phyloP scores from a whole-genome alignment of 2,888 invertebrate species.

The Phyllotreta cruciferae region DNA sequence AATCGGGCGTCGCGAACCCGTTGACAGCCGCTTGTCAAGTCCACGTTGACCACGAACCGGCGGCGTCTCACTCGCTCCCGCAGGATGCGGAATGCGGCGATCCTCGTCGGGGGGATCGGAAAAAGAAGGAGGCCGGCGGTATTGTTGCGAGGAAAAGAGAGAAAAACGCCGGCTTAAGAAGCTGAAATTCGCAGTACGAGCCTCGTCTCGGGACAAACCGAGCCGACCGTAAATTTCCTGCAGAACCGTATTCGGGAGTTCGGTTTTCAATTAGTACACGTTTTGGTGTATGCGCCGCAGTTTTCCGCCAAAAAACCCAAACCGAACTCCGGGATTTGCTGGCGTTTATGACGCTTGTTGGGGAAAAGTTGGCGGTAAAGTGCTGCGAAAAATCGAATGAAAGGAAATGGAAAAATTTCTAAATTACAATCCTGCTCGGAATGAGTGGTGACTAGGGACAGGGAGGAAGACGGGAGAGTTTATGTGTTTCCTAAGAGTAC shows the following conservation, averaged over 20 bases:
- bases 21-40: slow-evolving; percentile 52
- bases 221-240: slow-evolving; percentile 55
- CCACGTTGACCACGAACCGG: slow-evolving; percentile 55
- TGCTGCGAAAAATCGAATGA: too few relatives aligned
- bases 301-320: too few relatives aligned
- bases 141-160: slow-evolving; percentile 50
- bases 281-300: too few relatives aligned
- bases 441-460: background rate
- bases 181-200: slow-evolving; percentile 60
- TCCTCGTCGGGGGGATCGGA: slow-evolving; percentile 18
- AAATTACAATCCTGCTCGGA: slow-evolving; percentile 13
- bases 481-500: slow-evolving; percentile 58
- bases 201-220: slow-evolving; percentile 59
- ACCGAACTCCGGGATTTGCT: too few relatives aligned
- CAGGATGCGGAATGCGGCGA: background rate
- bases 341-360: too few relatives aligned
- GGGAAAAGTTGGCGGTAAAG: too few relatives aligned
- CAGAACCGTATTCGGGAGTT: slow-evolving; percentile 17
- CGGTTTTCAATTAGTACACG: too few relatives aligned
- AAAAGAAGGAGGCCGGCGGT: slow-evolving; percentile 29
- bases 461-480: slow-evolving; percentile 37
- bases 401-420: background rate
- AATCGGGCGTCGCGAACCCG: background rate
- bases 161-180: slow-evolving; percentile 56
- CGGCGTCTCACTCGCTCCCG: slow-evolving; percentile 51